phyloP scores from a whole-genome alignment of 2,888 invertebrate genomes.

The Dione vanillae region DNA sequence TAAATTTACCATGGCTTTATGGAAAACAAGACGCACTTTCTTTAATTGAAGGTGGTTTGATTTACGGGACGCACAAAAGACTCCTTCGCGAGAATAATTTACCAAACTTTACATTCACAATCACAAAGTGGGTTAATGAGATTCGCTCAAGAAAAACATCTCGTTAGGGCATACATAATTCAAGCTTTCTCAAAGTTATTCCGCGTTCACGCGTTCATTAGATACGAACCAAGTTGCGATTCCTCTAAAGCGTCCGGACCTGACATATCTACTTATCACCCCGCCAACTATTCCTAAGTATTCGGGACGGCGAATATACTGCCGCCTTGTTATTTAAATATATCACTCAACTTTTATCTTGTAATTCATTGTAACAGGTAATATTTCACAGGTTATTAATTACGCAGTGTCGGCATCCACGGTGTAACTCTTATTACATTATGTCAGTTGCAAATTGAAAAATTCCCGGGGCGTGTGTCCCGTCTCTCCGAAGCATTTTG shows the following conservation, averaged over 20 bases:
- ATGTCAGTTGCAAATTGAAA: conserved; percentile 84
- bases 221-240: conserved; percentile 76
- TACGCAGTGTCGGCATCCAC: conserved; percentile 80
- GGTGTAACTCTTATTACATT: conserved; percentile 84
- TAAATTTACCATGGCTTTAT: conserved; percentile 9
- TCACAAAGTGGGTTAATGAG: conserved; percentile 83
- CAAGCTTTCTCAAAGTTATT: conserved; percentile 81
- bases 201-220: conserved; percentile 83
- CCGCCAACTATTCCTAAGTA: conserved; percentile 80
- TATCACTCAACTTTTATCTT: conserved; percentile 84
- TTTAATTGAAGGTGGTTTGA: conserved; percentile 55
- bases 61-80: conserved; percentile 73
- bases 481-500: conserved; percentile 82
- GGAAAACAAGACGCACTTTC: conserved; percentile 26
- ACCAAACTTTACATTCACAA: conserved; percentile 80
- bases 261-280: conserved; percentile 77
- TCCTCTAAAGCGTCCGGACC: conserved; percentile 66
- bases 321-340: conserved; percentile 81
- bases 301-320: conserved; percentile 65
- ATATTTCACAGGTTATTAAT: conserved; percentile 84
- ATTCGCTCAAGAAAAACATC: conserved; percentile 84
- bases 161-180: conserved; percentile 84
- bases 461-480: conserved; percentile 84
- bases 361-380: conserved; percentile 83
- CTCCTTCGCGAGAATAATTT: conserved; percentile 72